Evolutionary conservation across 2,797 vertebrate genomes (phyloP).

Genomic region (Mycteria americana): DNA sequence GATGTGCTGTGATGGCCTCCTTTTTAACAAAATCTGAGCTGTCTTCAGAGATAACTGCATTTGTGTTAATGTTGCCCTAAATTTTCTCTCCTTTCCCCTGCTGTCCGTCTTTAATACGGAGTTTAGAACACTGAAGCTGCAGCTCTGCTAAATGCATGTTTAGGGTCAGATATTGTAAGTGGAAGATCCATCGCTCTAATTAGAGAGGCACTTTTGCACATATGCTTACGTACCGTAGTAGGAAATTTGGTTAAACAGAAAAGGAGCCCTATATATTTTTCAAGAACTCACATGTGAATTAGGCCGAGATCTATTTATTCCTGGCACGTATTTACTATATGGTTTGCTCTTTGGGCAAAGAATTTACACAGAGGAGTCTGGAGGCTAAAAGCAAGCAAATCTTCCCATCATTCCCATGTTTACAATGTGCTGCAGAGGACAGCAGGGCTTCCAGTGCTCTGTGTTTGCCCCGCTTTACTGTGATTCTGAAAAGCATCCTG

Average conservation of each 20-base stretch:
- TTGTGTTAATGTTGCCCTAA: neutral
- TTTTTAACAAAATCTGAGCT: neutral
- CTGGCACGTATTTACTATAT: neutral
- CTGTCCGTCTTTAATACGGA: neutral
- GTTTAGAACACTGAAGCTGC: neutral
- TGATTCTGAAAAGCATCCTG: neutral
- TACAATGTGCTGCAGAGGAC: neutral
- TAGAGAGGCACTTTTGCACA: neutral
- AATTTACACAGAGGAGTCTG: neutral
- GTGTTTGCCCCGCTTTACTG: neutral
- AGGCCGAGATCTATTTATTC: neutral
- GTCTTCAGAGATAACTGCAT: neutral
- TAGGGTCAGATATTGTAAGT: neutral
- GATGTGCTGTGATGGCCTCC: neutral
- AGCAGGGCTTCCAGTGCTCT: neutral
- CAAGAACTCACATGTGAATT: neutral
- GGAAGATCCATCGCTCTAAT: conserved; percentile 12
- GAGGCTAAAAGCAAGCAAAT: neutral
- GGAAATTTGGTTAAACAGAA: neutral
- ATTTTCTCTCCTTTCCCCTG: neutral
- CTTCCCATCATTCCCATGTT: neutral
- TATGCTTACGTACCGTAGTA: neutral
- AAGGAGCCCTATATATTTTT: neutral
- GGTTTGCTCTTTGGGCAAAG: neutral
- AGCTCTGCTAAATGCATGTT: neutral